Conservation (phyloP, 2,797 vertebrate genomes). For the Cyclura pinguis region DNA sequence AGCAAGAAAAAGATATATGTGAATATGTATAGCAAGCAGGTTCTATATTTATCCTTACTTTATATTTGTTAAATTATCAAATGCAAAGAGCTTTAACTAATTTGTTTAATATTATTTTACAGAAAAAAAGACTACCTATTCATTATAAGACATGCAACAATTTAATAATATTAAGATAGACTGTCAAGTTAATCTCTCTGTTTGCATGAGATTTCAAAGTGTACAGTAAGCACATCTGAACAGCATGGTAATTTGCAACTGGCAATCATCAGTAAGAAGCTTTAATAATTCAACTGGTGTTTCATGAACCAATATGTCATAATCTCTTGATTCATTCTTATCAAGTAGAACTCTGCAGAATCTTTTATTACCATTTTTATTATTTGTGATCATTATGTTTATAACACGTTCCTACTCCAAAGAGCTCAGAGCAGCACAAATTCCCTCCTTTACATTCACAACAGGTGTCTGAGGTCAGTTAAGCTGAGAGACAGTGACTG, state of each 20-base stretch:
- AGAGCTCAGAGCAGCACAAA: neutral
- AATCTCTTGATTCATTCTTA: conserved; percentile 48
- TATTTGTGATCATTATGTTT: conserved; percentile 2
- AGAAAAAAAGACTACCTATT: conserved; percentile 56
- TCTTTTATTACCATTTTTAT: conserved; percentile 41
- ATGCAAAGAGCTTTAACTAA: conserved; percentile 56
- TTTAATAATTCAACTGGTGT: conserved; percentile 60
- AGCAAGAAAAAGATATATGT: conserved; percentile 62
- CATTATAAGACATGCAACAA: conserved; percentile 21
- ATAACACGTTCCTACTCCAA: neutral
- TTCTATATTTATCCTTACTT: conserved; percentile 53
- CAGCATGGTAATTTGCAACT: conserved; percentile 57
- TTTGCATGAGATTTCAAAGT: conserved; percentile 37
- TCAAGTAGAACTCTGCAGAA: conserved; percentile 32
- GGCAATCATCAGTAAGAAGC: conserved; percentile 48
- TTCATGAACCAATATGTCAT: conserved; percentile 59
- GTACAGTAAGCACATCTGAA: conserved; percentile 55
- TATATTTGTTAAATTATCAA: conserved; percentile 52
- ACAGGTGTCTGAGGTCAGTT: neutral
- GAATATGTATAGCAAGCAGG: conserved; percentile 60
- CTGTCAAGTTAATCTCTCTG: conserved; percentile 57
- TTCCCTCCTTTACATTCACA: neutral
- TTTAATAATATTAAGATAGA: conserved; percentile 67
- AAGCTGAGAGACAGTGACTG: neutral
- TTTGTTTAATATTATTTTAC: conserved; percentile 61